Base-by-base conservation (phyloP, 2,888 invertebrate genomes). In the Platerodrilus igneus region DNA sequence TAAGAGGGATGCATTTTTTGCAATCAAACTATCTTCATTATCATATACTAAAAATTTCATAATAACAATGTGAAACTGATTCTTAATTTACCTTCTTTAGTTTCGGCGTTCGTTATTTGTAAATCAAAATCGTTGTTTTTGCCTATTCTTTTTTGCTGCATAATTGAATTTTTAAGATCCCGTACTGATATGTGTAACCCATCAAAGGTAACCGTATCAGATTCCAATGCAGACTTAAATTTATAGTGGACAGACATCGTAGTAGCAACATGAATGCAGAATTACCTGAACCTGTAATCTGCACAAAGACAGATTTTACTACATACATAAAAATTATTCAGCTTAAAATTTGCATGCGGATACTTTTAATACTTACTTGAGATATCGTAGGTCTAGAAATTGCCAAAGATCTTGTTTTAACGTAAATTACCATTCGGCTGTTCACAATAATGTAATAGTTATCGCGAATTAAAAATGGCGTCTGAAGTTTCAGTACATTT, bases 171-270 rank as follows among this genome's bases (percentile, higher is more conserved):
- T 71, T 97, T 99, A 50, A 99, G 75, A 67, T 99, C 97, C 28
- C 83, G 85, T 52, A 96, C 88, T 26, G 94, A 91, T 62, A 99
- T 95, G 67, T 94, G 90, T 42, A 97, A 76, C 42, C 96, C 97
- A 78, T 96, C 95, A 67, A 96, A 95, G 21, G 92, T 91, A 48
- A 99, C 84, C 5, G 95, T 95, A 66, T 96, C 94, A 73, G 87
- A 94, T 68, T 95, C 92, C 64, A 92, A 75, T 45, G 92, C 88
- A 62, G 94, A 93, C 74, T 96, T 96, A 68, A 99, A 97, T 71
- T 97, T 97, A 73, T 96, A 99, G 71, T 97, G 96, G 53, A 99
- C 92, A 62, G 94, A 95, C 86, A 93, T 93, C n/a, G n/a, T n/a
- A n/a, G n/a, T n/a, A n/a, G n/a, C n/a, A n/a, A n/a, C n/a, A n/a